phyloP scores from a whole-genome alignment of 2,797 vertebrate genomes.

The Alcedo quadribrachys region DNA sequence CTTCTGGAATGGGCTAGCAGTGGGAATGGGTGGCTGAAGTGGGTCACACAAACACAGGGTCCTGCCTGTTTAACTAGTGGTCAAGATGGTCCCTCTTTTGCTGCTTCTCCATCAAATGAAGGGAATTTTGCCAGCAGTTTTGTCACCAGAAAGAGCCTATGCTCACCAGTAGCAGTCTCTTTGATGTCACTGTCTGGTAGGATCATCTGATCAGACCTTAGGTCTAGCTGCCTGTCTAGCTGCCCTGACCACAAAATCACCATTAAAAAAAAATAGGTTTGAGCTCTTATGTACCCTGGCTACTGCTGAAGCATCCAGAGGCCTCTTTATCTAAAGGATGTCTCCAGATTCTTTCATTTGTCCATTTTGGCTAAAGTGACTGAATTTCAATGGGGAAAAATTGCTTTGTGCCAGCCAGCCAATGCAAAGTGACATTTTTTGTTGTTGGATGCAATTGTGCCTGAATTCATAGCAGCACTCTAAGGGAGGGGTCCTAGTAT shows the following conservation, averaged over 20 bases:
- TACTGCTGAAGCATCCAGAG: neutral
- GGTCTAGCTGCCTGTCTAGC: neutral
- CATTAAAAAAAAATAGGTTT: neutral
- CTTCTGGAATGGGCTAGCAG: neutral
- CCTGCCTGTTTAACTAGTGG: neutral
- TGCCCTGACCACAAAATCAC: neutral
- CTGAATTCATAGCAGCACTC: neutral
- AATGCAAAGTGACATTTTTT: neutral
- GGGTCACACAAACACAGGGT: neutral
- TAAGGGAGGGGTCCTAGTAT: neutral
- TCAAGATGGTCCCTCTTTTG: neutral
- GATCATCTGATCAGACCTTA: neutral
- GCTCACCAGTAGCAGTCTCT: neutral
- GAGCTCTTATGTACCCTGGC: neutral
- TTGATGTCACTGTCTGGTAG: neutral
- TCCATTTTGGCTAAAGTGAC: neutral
- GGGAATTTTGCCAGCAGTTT: neutral
- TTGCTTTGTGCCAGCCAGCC: neutral
- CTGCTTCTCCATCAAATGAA: neutral
- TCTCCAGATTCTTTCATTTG: neutral
- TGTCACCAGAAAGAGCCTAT: neutral
- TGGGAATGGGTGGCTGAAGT: neutral
- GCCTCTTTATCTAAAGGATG: neutral
- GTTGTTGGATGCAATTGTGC: neutral
- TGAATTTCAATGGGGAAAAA: neutral